Evolutionary conservation across 2,888 invertebrate genomes (phyloP).

Genomic region (Stratiomys singularior): DNA sequence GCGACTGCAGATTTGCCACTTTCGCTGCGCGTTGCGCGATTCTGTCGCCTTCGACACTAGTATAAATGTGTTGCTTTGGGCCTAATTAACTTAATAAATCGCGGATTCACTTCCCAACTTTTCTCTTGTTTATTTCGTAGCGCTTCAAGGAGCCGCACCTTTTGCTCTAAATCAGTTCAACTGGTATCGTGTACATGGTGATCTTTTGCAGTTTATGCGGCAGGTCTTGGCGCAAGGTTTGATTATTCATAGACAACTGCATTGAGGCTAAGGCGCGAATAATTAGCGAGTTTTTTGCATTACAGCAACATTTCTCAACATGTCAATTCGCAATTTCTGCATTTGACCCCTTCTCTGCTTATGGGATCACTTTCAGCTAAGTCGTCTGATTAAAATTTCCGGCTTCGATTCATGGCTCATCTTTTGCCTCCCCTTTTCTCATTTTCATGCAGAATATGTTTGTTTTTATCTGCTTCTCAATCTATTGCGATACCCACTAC

Average conservation of each 20-base stretch:
- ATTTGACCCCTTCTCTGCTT: slow-evolving; percentile 20
- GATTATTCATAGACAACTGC: no score
- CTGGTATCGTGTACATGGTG: not conserved
- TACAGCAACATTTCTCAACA: slow-evolving; percentile 34
- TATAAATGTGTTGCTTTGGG: slow-evolving; percentile 35
- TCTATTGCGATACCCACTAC: not conserved
- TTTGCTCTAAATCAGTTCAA: slow-evolving; percentile 9
- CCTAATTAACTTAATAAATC: slow-evolving; percentile 42
- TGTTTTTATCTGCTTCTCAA: slow-evolving; percentile 22
- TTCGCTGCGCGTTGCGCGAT: slow-evolving; percentile 2
- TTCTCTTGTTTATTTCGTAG: not conserved
- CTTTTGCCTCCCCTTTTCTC: not conserved
- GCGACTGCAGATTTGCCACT: not conserved
- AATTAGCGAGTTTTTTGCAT: slow-evolving; percentile 28
- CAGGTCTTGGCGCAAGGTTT: no score
- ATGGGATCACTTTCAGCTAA: slow-evolving; percentile 23
- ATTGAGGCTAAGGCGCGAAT: no score
- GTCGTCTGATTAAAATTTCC: slow-evolving; percentile 42
- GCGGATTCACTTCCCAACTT: not conserved
- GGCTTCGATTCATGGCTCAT: slow-evolving; percentile 6
- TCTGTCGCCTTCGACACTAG: slow-evolving; percentile 1
- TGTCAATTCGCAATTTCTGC: slow-evolving; percentile 30
- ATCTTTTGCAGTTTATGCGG: slow-evolving; percentile 7
- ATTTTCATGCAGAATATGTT: not conserved
- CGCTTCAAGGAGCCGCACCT: not conserved